Evolutionary conservation across 2,888 invertebrate genomes (phyloP).

Genomic region (Gymnocheta viridis): DNA sequence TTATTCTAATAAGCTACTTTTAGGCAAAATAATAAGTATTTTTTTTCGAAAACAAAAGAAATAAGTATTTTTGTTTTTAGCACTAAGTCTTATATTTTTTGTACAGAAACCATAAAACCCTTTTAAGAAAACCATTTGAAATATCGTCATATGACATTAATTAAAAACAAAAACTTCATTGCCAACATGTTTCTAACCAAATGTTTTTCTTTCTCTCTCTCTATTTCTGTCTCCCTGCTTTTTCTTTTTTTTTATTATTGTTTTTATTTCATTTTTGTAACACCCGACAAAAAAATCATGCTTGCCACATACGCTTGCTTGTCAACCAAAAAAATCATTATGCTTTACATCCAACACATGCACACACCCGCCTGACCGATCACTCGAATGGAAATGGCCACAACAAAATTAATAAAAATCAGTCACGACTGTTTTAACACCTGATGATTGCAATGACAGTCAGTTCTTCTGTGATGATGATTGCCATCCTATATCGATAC

Average conservation of each 20-base stretch:
- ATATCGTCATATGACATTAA: not conserved
- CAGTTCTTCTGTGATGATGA: slow-evolving; percentile 84
- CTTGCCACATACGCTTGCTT: slow-evolving; percentile 43
- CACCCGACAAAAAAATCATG: slow-evolving; percentile 57
- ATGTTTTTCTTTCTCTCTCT: slow-evolving; percentile 66
- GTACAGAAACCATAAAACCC: slow-evolving; percentile 42
- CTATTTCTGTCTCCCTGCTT: slow-evolving; percentile 64
- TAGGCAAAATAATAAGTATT: slow-evolving; percentile 4
- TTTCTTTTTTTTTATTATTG: slow-evolving; percentile 38
- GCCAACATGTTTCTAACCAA: slow-evolving; percentile 42
- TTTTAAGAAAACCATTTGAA: slow-evolving; percentile 7
- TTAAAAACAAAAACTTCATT: slow-evolving; percentile 19
- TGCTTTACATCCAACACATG: slow-evolving; percentile 43
- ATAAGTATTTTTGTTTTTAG: slow-evolving; percentile 34
- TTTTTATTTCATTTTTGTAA: slow-evolving; percentile 37
- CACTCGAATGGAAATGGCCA: not conserved
- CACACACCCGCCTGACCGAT: slow-evolving; percentile 45
- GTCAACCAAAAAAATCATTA: slow-evolving; percentile 36
- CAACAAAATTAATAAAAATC: slow-evolving; percentile 18
- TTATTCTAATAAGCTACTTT: slow-evolving; percentile 38
- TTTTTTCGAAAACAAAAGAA: not conserved
- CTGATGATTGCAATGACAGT: slow-evolving; percentile 78
- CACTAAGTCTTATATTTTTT: slow-evolving; percentile 22
- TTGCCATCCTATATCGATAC: slow-evolving; percentile 85
- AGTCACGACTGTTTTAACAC: slow-evolving; percentile 75